Percentiles rank a stretch among this genome's conserved stretches.
Evolutionary conservation across 2,888 invertebrate species (phyloP).

Genomic region (Anodontia alba): DNA sequence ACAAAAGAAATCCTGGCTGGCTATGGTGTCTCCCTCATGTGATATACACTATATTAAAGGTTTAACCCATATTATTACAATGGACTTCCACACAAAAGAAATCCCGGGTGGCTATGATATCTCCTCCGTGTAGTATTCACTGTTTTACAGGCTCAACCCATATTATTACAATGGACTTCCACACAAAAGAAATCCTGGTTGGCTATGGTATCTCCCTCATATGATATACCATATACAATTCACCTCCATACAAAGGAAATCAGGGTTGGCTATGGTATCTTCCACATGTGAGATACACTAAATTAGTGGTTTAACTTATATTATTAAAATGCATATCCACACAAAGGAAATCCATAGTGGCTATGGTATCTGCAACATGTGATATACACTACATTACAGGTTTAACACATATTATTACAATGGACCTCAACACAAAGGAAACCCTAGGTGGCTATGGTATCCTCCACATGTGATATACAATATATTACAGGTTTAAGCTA

Average conservation of each 20-base stretch:
- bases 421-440: slow-evolving; percentile 99
- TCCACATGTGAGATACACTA: too few species aligned
- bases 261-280: too few species aligned
- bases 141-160: too few species aligned
- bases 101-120: slow-evolving; percentile 99
- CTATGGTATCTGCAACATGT: slow-evolving; percentile 98
- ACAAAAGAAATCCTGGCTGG: too few species aligned
- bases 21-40: too few species aligned
- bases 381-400: too few species aligned
- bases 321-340: slow-evolving; percentile 99
- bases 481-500: too few species aligned
- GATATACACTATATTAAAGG: too few species aligned
- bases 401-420: slow-evolving; percentile 97
- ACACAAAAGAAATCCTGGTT: slow-evolving; percentile 99
- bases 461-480: too few species aligned
- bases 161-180: slow-evolving; percentile 99
- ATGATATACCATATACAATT: too few species aligned
- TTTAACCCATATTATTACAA: slow-evolving; percentile 97
- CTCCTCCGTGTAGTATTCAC: too few species aligned
- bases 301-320: slow-evolving; percentile 93
- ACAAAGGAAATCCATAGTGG: slow-evolving; percentile 99
- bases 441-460: slow-evolving; percentile 99
- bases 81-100: slow-evolving; percentile 99
- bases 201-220: too few species aligned
- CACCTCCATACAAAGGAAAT: slow-evolving; percentile 99